Evolutionary conservation across 2,888 invertebrate species (phyloP), one percentile per base, ranked within the genome.

Genomic region (Hofmannophila pseudospretella): DNA sequence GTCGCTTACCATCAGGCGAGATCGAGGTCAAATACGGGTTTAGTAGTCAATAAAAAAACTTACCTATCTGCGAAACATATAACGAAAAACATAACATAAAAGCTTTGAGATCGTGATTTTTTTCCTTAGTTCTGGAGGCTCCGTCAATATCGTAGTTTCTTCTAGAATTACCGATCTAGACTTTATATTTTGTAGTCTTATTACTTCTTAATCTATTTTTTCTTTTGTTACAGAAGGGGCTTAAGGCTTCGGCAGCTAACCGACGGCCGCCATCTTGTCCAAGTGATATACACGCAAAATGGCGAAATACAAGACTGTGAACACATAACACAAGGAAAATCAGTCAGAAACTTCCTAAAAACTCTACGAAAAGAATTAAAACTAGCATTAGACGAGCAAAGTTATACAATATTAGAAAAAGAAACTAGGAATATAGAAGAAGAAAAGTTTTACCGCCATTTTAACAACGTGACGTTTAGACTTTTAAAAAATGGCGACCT

Each of bases 211-310:
- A n/a, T n/a, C n/a, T n/a, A n/a, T 13, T 45, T 13, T 44, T 49
- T 54, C 32, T 35, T 49, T 77, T 75, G 66, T 86, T 84, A 13
- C 84, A 89, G 89, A 39, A 65, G 67, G 32, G 90, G 89, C 1
- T 64, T 92, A 12, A 88, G 87, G 48, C 86, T 92, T 13, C 89
- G 92, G 11, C 92, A 93, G 67, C 74, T 93, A 48, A 89, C 91
- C n/a, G 90, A 92, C 60, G 91, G 92, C 38, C 81, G 84, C 51
- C 90, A 90, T 71, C 88, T 93, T 67, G 88, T 93, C 31, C 92
- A 93, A 74, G 71, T 92, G 22, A 92, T 93, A 49, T 92, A 91
- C 81, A 81, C 89, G 35, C 86, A 87, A 54, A 82, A 87, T 54
- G 88, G 89, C 51, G 78, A 70, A 39, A 75, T 93, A 3, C 86